Evolutionary conservation across 2,113 vertebrate genomes (phyloP), one percentile per base, ranked within the genome.

Genomic region (Meleagris gallopavo): DNA sequence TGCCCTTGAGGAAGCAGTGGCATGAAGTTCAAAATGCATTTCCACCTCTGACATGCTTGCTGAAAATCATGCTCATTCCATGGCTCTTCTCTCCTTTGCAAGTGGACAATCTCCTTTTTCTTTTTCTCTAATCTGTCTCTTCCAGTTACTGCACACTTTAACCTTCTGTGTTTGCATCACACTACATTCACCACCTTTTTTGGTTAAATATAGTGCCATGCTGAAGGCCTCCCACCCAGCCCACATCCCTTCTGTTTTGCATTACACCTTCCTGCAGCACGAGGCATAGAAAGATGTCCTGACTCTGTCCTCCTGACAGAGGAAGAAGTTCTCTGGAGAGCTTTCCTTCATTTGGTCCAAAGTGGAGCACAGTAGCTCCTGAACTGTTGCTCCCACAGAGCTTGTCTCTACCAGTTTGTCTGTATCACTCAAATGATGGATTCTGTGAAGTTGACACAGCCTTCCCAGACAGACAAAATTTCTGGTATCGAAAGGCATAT

Each of bases 191-290:
- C 79, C 91, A 95, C 93, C 83, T 62, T 91, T 93, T 65, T 36
- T 50, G 1, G n/a, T 93, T 94, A 96, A 96, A 95, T 95, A 95
- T 93, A 96, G 94, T 94, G 72, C 65, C 76, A 54, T 83, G 70
- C 86, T 88, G 76, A 86, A 95, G 77, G n/a, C 82, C 79, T 90
- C 90, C 94, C 69, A 88, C 91, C 65, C 91, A 91, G 86, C 94
- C 93, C 94, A 95, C 93, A 82, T 88, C 69, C 94, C 96, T 86
- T 93, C 87, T 90, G 91, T 75, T 91, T 95, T 94, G 32, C 69
- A 83, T 91, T 95, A 70, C 85, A 97, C 85, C 91, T 95, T 95
- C 85, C 43, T 88, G 90, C 77, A 86, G 94, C 80, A 91, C 8
- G 13, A 93, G 83, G 86, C 94, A 72, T 65, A 73, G 86, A 70